Conservation (phyloP, 1,140 invertebrate genomes). For the Aphis gossypii region DNA sequence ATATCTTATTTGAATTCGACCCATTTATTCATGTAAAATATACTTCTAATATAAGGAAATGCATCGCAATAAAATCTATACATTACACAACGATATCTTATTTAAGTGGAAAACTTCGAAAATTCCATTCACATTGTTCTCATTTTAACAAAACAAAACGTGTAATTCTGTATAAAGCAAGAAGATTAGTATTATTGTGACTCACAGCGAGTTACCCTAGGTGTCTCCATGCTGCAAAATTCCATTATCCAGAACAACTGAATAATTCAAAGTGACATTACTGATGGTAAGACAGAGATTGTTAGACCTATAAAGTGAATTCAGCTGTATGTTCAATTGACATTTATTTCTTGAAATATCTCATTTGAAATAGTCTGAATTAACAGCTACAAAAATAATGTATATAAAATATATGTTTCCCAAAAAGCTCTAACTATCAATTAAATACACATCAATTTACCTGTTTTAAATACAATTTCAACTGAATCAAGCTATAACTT, state of each 20-base stretch:
- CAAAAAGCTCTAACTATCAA: not conserved
- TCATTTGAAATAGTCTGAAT: not conserved
- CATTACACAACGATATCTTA: not conserved
- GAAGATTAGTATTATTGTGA: constrained; percentile 24
- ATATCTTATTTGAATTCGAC: not conserved
- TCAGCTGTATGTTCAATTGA: not conserved
- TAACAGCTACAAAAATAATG: not conserved
- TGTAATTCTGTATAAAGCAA: not conserved
- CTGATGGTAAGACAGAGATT: not conserved
- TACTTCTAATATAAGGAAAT: not conserved
- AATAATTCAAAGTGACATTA: constrained; percentile 31
- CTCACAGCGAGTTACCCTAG: not conserved
- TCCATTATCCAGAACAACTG: constrained; percentile 19
- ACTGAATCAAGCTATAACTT: not conserved
- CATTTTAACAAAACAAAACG: constrained; percentile 8
- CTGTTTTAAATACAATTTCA: not conserved
- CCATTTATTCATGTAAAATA: not conserved
- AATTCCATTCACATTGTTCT: not conserved
- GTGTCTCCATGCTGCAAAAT: constrained; percentile 21
- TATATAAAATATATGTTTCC: not conserved
- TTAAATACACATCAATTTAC: not conserved
- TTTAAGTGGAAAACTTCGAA: constrained; percentile 18
- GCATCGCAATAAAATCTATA: not conserved
- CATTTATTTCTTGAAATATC: constrained; percentile 6
- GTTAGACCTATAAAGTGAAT: constrained; percentile 6